Evolutionary conservation across 2,113 vertebrate genomes (phyloP).

Genomic region (Fregetta grallaria): DNA sequence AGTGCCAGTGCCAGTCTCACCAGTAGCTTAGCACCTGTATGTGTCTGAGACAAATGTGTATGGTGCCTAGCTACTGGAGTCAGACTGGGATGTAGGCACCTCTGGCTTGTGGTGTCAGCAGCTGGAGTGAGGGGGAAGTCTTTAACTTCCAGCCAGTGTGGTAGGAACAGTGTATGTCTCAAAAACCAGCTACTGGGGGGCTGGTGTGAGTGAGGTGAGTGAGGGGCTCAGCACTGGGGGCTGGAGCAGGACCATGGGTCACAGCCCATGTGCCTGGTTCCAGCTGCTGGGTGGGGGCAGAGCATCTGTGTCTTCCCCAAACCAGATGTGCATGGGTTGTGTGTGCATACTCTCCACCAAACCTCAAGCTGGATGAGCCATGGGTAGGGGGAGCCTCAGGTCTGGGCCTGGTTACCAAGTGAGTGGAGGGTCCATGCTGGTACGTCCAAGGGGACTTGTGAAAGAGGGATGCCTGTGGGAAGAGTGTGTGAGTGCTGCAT

Average conservation of each 20-base stretch:
- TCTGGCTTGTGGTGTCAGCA: background rate
- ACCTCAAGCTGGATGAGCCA: background rate
- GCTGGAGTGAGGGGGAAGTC: background rate
- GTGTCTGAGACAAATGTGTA: background rate
- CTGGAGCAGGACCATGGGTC: fast-evolving
- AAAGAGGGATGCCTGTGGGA: background rate
- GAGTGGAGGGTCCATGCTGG: too few species aligned
- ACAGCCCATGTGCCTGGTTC: background rate
- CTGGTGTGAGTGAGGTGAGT: too few species aligned
- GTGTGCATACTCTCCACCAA: background rate
- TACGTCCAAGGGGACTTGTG: fast-evolving
- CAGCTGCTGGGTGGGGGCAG: background rate
- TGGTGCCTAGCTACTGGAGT: background rate
- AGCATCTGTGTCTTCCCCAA: background rate
- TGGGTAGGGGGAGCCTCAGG: fast-evolving
- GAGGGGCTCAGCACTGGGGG: fast-evolving
- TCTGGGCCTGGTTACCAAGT: background rate
- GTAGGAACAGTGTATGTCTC: background rate
- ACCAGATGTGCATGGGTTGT: too few species aligned
- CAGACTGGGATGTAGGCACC: background rate
- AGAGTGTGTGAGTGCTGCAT: fast-evolving
- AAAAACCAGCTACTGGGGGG: background rate
- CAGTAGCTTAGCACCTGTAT: background rate
- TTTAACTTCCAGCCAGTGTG: background rate
- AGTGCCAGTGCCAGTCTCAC: background rate